These are phyloP conservation scores for Brachypterus glaber DNA, from an alignment of 2,888 invertebrate genomes.

Conservation along the genomic window DNA sequence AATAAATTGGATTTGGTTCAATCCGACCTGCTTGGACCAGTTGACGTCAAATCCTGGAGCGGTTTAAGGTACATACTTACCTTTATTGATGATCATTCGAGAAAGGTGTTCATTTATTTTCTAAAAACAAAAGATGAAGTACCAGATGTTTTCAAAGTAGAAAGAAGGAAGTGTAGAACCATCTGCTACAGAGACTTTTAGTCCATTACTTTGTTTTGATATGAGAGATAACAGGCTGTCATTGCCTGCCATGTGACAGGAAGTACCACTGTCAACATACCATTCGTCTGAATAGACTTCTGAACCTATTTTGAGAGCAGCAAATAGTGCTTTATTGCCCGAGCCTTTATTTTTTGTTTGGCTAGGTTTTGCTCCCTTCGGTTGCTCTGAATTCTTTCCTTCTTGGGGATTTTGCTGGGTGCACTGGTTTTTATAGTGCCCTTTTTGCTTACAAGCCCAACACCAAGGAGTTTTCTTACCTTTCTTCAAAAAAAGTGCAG, in stretches of 20 bases:
- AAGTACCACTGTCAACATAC: slow-evolving; percentile 16
- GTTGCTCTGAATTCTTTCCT: too few species aligned
- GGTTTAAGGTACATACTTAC: slow-evolving; percentile 13
- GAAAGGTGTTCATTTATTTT: slow-evolving; percentile 16
- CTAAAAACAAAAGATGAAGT: slow-evolving; percentile 15
- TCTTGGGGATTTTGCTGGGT: too few species aligned
- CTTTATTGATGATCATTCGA: slow-evolving; percentile 16
- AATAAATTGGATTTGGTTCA: slow-evolving; percentile 17
- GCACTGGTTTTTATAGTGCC: slow-evolving; percentile 14
- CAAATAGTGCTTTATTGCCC: slow-evolving; percentile 8
- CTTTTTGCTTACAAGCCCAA: slow-evolving; percentile 10
- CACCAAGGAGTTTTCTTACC: slow-evolving; percentile 14
- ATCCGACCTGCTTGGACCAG: slow-evolving; percentile 15
- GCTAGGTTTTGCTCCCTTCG: slow-evolving; percentile 1
- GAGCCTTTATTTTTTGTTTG: not conserved
- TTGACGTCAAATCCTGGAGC: slow-evolving; percentile 15
- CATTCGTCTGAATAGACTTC: slow-evolving; percentile 8
- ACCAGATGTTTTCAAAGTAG: slow-evolving; percentile 11
- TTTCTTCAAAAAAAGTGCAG: slow-evolving; percentile 7
- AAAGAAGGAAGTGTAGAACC: slow-evolving; percentile 8
- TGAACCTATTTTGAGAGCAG: slow-evolving; percentile 8
- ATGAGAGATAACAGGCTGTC: slow-evolving; percentile 7
- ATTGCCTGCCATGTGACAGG: slow-evolving; percentile 16
- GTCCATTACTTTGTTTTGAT: slow-evolving; percentile 8
- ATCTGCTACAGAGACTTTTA: slow-evolving; percentile 14